Conservation (phyloP, 1,140 invertebrate genomes). For the Pseudomyrmex gracilis region DNA sequence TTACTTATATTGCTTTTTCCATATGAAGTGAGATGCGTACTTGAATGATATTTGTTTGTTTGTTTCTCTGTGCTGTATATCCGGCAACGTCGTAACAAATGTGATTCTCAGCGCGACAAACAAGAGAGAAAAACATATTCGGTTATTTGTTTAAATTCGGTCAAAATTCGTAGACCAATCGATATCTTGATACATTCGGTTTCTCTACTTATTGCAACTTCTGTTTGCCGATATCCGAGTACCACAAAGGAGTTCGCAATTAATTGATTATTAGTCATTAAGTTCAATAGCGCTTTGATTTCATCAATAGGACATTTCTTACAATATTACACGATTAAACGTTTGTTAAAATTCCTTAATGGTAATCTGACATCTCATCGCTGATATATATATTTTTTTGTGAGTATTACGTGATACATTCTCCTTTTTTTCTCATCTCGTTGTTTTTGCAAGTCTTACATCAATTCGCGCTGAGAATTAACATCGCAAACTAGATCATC, state of each 20-base stretch:
- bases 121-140: conserved; percentile 36
- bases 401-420: background rate
- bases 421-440: conserved; percentile 47
- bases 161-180: conserved; percentile 7
- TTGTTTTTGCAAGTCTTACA: conserved; percentile 30
- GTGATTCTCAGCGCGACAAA: conserved; percentile 53
- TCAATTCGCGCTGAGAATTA: conserved; percentile 55
- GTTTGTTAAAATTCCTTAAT: conserved; percentile 48
- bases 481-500: conserved; percentile 43
- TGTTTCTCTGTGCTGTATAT: conserved; percentile 7
- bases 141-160: background rate
- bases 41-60: conserved; percentile 47
- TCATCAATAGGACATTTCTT: conserved; percentile 51
- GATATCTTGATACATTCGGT: too few species aligned
- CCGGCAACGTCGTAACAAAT: conserved; percentile 25
- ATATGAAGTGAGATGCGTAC: conserved; percentile 52
- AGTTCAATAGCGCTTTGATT: conserved; percentile 49
- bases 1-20: conserved; percentile 73
- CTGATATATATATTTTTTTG: conserved; percentile 11
- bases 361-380: conserved; percentile 39
- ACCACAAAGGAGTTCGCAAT: conserved; percentile 34
- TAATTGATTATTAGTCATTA: conserved; percentile 13
- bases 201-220: conserved; percentile 6
- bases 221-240: conserved; percentile 25
- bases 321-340: conserved; percentile 52